Conservation (phyloP, 1,140 invertebrate species). For the Helicoverpa armigera region DNA sequence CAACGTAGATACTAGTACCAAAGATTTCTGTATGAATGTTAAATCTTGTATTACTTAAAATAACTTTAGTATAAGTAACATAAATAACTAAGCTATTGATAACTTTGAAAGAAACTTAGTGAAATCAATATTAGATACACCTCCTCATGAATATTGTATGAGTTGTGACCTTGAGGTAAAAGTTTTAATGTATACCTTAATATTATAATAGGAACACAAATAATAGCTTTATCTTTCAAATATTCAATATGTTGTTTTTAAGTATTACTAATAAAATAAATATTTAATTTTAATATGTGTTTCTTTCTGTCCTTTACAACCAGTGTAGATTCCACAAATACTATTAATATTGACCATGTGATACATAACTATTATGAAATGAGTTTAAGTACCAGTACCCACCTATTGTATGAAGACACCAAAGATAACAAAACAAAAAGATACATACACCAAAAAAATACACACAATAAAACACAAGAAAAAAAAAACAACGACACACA, state of each 20-base stretch:
- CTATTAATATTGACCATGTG: no score
- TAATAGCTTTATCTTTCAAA: not conserved
- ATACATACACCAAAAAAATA: not conserved
- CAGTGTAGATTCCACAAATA: not conserved
- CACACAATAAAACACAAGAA: not conserved
- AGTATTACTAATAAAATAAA: constrained; percentile 40
- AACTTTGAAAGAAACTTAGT: constrained; percentile 14
- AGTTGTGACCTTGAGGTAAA: not conserved
- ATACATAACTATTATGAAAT: no score
- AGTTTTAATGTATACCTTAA: no score
- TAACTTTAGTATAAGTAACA: constrained; percentile 1
- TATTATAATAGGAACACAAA: not conserved
- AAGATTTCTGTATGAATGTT: constrained; percentile 19
- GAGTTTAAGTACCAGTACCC: no score
- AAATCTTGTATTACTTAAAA: constrained; percentile 31
- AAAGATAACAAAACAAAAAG: not conserved
- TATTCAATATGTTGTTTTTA: constrained; percentile 17
- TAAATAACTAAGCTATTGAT: constrained; percentile 15
- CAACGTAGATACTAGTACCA: not conserved
- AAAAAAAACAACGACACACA: constrained; percentile 3
- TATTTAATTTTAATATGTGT: not conserved
- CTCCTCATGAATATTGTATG: not conserved
- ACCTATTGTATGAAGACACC: not conserved
- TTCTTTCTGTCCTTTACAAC: not conserved
- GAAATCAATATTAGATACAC: not conserved